Evolutionary conservation across 2,113 vertebrate genomes (phyloP), one percentile per base, ranked within the genome.

Genomic region (Vombatus ursinus): DNA sequence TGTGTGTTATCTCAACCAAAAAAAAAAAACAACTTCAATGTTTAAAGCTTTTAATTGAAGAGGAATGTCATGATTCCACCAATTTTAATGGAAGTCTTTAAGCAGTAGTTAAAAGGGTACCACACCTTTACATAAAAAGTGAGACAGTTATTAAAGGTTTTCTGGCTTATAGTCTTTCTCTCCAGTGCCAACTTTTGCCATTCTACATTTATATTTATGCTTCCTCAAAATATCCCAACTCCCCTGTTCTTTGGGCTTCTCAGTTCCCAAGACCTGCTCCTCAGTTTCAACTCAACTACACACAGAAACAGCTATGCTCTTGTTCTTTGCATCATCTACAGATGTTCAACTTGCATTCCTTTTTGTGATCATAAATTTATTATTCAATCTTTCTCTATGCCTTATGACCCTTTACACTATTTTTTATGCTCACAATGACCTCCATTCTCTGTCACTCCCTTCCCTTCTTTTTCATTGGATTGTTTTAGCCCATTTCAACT

Each of bases 31-130:
- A 2, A 26, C 16, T 37, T 96, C 93, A 92, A 16, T 92, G 90
- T 93, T 95, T 96, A 77, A 93, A 94, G 31, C 91, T 77, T 84
- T 84, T 84, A 84, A 84, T 84, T 84, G 68, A 47, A 94, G 95
- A 94, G 61, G 10, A 96, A 61, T 94, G 68, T 44, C 68, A 77
- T 77, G 68, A 77, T n/a, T 77, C n/a, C 48, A 52, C 49, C 48
- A 91, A 77, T 48, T 90, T 92, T 93, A 95, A 90, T 91, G 94
- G 93, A 77, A 92, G 93, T 84, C 4, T 91, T 93, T 51, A 93
- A 26, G 24, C 26, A 25, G 0, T 52, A 61, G 53, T 89, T 95
- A 57, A 53, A n/a, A 47, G 51, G 93, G 89, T n/a, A 44, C n/a
- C 49, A 91, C 0, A 68, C 47, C 90, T 96, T 94, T 94, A 84